These are phyloP conservation scores for Saguinus midas DNA, from an alignment of 2,113 vertebrate species.

Conservation along the genomic window DNA sequence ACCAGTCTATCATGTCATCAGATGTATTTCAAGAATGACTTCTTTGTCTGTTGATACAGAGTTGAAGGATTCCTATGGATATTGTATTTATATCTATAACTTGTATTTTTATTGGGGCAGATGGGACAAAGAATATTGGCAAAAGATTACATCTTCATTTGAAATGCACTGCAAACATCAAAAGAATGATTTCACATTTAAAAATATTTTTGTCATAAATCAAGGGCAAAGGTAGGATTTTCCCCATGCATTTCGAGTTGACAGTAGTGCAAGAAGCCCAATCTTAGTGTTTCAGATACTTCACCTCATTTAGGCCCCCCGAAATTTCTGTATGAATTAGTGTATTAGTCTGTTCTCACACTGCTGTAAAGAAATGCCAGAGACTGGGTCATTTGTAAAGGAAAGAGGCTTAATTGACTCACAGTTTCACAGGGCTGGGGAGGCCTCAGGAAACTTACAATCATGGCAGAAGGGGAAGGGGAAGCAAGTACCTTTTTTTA, in stretches of 20 bases:
- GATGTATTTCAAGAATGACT: slow-evolving; percentile 75
- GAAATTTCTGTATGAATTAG: neutral
- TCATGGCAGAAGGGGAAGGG: no score
- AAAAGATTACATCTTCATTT: neutral
- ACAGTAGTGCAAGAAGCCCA: neutral
- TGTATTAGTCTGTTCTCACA: no score
- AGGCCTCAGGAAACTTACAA: no score
- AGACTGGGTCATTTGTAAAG: no score
- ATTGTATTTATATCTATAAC: neutral
- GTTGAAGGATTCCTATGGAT: slow-evolving; percentile 40
- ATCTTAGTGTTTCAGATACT: neutral
- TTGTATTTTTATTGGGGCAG: slow-evolving; percentile 39
- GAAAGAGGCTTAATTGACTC: no score
- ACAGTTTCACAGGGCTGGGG: no score
- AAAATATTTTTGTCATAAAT: slow-evolving; percentile 51
- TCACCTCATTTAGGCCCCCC: neutral
- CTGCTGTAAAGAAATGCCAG: no score
- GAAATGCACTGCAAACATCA: slow-evolving; percentile 36
- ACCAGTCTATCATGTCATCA: slow-evolving; percentile 82
- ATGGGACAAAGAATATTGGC: neutral
- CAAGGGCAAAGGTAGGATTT: slow-evolving; percentile 19
- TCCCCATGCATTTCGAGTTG: neutral
- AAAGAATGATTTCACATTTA: slow-evolving; percentile 44
- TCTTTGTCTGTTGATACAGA: slow-evolving; percentile 78
- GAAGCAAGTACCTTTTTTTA: no score